These are phyloP conservation scores for Clytia hemisphaerica DNA, from an alignment of 30 jellyfish, hydroid and myxozoan genomes.

Conservation along the genomic window DNA sequence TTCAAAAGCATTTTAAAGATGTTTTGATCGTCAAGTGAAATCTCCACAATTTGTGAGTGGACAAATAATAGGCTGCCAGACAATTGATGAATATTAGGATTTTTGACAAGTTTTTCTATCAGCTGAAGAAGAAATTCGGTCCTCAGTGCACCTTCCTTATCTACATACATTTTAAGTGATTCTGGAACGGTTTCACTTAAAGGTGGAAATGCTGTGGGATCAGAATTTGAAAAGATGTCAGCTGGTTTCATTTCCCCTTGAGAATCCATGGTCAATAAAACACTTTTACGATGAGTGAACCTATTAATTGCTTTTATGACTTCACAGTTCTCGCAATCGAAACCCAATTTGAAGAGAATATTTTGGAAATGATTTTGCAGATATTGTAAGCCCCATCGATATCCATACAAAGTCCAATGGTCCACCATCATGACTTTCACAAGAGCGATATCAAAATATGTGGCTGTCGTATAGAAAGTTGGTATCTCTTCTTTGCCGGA, in stretches of 20 bases:
- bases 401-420: constrained; percentile 42
- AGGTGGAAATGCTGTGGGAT: not conserved
- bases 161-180: not conserved
- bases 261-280: not conserved
- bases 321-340: constrained; percentile 11
- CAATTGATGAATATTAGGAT: not conserved
- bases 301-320: not conserved
- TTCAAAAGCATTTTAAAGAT: not conserved
- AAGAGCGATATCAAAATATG: constrained; percentile 68
- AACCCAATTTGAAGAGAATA: constrained; percentile 9
- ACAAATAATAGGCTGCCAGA: constrained; percentile 19
- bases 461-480: not conserved
- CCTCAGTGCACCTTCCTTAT: constrained; percentile 6
- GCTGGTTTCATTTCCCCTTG: too few species aligned
- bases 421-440: constrained; percentile 40
- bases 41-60: not conserved
- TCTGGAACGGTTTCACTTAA: constrained; percentile 17
- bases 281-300: constrained; percentile 18
- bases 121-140: not conserved
- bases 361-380: constrained; percentile 38
- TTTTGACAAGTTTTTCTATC: constrained; percentile 12
- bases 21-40: constrained; percentile 11
- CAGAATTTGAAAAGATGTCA: constrained; percentile 1
- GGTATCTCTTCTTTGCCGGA: constrained; percentile 11
- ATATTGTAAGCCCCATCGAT: constrained; percentile 57